Conservation (phyloP, 1,140 invertebrate species). For the Drosophila arizonae region DNA sequence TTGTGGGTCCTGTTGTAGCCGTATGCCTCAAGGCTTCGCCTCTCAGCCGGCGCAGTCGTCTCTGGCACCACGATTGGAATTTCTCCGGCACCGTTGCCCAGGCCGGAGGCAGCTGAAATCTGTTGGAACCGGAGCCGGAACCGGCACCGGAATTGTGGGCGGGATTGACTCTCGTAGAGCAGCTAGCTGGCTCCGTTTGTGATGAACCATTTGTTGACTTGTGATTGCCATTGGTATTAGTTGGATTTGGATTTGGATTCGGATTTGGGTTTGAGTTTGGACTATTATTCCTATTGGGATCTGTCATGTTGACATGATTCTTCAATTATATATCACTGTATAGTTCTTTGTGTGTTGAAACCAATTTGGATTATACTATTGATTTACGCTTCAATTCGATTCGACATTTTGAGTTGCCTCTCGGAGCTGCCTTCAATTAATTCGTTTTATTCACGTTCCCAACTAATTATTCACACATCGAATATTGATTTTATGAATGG, state of each 20-base stretch:
- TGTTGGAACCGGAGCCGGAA: no score
- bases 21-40: constrained; percentile 52
- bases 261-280: no score
- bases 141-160: no score
- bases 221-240: constrained; percentile 29
- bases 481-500: constrained; percentile 27
- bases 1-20: constrained; percentile 54
- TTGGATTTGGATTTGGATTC: constrained; percentile 12
- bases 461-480: constrained; percentile 40
- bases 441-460: not conserved
- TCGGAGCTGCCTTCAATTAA: not conserved
- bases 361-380: constrained; percentile 45
- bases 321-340: constrained; percentile 15
- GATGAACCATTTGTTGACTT: not conserved
- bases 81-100: constrained; percentile 13
- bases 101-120: not conserved
- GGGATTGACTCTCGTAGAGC: not conserved
- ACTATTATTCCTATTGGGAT: constrained; percentile 45
- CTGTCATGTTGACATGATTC: constrained; percentile 68
- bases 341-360: not conserved
- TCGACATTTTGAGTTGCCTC: constrained; percentile 44
- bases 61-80: constrained; percentile 37
- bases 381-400: constrained; percentile 40
- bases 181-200: not conserved
- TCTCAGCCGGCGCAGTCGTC: constrained; percentile 44